These are phyloP conservation scores for Dusona sp. DNA, from an alignment of 2,888 invertebrate genomes.

Conservation along the genomic window DNA sequence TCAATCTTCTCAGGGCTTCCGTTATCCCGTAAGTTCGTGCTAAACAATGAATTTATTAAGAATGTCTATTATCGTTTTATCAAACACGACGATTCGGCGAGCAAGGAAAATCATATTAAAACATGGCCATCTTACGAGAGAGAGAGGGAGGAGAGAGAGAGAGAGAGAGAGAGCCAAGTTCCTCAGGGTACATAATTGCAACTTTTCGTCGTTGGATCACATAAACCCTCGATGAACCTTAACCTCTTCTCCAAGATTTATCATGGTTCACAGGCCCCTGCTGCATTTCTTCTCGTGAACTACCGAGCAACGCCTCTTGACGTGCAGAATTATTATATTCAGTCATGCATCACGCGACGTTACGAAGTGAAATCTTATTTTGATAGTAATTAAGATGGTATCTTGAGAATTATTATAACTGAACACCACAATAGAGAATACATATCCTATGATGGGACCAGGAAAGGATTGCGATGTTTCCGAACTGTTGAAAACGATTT, in stretches of 20 bases:
- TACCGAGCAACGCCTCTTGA: slow-evolving; percentile 38
- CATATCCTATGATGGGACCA: neutral
- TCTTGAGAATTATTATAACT: slow-evolving; percentile 12
- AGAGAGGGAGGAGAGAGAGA: neutral
- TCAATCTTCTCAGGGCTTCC: slow-evolving; percentile 67
- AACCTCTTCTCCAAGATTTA: slow-evolving; percentile 62
- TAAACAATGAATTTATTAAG: slow-evolving; percentile 35
- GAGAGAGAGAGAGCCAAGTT: neutral
- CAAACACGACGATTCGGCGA: neutral
- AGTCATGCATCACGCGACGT: slow-evolving; percentile 27
- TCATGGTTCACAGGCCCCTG: slow-evolving; percentile 67
- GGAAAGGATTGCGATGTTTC: neutral
- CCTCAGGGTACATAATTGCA: slow-evolving; percentile 56
- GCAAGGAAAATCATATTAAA: neutral
- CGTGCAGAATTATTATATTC: slow-evolving; percentile 42
- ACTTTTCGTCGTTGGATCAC: slow-evolving; percentile 54
- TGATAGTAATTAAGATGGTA: slow-evolving; percentile 16
- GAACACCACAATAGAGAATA: neutral
- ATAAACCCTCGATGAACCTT: slow-evolving; percentile 41
- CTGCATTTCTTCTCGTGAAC: slow-evolving; percentile 54
- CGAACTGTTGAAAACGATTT: neutral
- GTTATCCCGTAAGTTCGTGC: slow-evolving; percentile 49
- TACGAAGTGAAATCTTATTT: slow-evolving; percentile 27
- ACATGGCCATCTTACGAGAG: neutral
- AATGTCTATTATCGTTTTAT: slow-evolving; percentile 40